A percentile compares a stretch with the other conserved stretches of the same genome.
Conservation (phyloP, 2,113 vertebrate species). For the Heliornis fulica region DNA sequence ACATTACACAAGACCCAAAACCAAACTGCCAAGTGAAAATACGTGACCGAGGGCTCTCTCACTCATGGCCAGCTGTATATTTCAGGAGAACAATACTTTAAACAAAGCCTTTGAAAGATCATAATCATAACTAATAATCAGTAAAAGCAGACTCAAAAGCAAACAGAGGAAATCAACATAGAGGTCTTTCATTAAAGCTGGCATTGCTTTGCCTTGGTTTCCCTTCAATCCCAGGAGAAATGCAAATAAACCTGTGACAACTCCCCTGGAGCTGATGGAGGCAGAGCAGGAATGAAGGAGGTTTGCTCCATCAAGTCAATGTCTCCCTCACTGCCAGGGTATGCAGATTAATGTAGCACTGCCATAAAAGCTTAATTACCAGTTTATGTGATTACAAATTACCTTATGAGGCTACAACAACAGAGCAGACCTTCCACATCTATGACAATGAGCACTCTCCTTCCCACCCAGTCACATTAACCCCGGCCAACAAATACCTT, state of each 20-base stretch:
- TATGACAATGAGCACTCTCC: background rate
- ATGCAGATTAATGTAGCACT: background rate
- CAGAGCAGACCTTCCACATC: background rate
- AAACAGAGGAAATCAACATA: background rate
- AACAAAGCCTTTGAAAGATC: background rate
- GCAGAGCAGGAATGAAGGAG: background rate
- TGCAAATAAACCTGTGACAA: slow-evolving; percentile 18
- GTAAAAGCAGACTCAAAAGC: background rate
- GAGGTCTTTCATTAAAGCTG: background rate
- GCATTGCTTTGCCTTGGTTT: background rate
- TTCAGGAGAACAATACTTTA: background rate
- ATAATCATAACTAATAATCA: background rate
- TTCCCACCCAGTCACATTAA: background rate
- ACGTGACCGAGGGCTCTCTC: background rate
- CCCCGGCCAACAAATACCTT: background rate
- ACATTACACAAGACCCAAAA: background rate
- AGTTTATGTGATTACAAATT: background rate
- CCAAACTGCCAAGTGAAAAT: background rate
- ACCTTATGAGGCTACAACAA: background rate
- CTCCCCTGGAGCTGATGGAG: background rate
- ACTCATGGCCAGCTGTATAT: background rate
- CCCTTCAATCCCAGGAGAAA: background rate
- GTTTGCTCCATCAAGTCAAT: background rate
- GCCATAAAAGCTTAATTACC: background rate
- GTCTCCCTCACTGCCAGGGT: background rate